phyloP scores from a whole-genome alignment of 2,888 invertebrate species.

The Melieria crassipennis region DNA sequence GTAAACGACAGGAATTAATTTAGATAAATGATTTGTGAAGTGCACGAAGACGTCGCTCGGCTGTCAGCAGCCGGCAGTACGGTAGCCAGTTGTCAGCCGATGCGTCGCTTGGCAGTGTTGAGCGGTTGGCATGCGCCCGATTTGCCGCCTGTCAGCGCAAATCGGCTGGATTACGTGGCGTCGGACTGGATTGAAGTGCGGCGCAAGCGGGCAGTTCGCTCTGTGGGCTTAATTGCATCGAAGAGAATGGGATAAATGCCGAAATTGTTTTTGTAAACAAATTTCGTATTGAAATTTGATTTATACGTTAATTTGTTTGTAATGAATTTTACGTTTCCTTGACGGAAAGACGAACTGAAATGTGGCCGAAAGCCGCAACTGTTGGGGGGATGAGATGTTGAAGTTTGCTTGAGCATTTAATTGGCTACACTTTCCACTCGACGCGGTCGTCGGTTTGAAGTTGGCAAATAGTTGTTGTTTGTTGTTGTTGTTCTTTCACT shows the following conservation, averaged over 20 bases:
- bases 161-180: no score
- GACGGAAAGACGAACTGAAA: neutral
- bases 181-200: neutral
- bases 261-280: conserved; percentile 62
- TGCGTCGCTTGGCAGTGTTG: conserved; percentile 8
- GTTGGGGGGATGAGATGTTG: conserved; percentile 23
- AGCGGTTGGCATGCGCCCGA: conserved; percentile 46
- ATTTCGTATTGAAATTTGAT: conserved; percentile 66
- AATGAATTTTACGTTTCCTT: conserved; percentile 54
- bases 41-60: conserved; percentile 27
- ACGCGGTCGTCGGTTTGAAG: conserved; percentile 1
- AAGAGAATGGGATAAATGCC: neutral
- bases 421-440: conserved; percentile 45
- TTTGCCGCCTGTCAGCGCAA: conserved; percentile 55
- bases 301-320: conserved; percentile 66
- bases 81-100: conserved; percentile 3
- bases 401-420: conserved; percentile 46
- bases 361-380: neutral
- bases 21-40: conserved; percentile 66
- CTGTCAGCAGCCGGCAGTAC: conserved; percentile 17
- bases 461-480: conserved; percentile 23
- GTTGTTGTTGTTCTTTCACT: conserved; percentile 22
- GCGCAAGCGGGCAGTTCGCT: conserved; percentile 5
- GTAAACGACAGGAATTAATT: conserved; percentile 68
- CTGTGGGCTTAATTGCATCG: neutral